Conservation (phyloP, 2,113 vertebrate species). For the Anguilla rostrata region DNA sequence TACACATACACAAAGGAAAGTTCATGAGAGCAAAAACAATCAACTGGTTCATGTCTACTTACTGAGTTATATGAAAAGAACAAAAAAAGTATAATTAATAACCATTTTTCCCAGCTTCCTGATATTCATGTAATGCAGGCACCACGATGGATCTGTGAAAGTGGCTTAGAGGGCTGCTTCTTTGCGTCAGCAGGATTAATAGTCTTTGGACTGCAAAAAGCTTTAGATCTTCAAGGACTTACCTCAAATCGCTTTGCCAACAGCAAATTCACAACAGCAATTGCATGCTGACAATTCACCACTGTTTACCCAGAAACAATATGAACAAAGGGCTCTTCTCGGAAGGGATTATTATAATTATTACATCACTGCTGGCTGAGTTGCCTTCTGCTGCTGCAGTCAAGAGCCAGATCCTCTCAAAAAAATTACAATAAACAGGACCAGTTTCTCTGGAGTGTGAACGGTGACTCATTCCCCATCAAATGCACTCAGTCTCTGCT, state of each 20-base stretch:
- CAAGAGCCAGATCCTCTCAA: neutral
- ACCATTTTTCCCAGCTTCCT: neutral
- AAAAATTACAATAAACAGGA: neutral
- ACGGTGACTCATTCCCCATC: neutral
- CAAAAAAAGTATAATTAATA: neutral
- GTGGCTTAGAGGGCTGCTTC: neutral
- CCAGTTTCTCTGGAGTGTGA: neutral
- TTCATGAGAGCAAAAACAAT: too few relatives aligned
- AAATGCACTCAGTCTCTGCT: neutral
- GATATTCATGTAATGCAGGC: neutral
- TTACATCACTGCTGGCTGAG: constrained; percentile 2
- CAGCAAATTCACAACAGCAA: neutral
- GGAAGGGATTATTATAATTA: neutral
- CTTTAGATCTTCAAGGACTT: neutral
- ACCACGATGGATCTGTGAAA: neutral
- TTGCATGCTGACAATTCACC: neutral
- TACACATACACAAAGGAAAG: too few relatives aligned
- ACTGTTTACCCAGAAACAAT: constrained; percentile 1
- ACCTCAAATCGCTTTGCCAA: neutral
- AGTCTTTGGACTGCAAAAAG: neutral
- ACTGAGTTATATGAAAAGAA: neutral
- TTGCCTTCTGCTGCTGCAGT: neutral
- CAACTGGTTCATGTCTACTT: neutral
- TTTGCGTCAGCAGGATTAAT: neutral
- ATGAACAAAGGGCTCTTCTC: neutral